Conservation (phyloP, 2,888 invertebrate genomes). For the Tenthredo scrophulariae region DNA sequence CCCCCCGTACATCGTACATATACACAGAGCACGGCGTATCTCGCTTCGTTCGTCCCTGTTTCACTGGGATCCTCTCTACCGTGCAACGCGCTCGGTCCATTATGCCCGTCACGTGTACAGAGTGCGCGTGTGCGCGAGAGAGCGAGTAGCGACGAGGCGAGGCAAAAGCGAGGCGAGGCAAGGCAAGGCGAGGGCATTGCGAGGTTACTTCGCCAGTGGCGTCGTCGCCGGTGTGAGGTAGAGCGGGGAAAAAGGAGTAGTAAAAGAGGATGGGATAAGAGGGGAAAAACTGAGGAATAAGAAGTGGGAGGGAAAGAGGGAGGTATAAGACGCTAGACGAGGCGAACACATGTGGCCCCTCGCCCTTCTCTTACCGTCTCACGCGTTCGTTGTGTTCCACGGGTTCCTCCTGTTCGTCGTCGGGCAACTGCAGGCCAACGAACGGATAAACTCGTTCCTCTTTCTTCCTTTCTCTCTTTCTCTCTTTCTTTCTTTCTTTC, state of each 20-base stretch:
- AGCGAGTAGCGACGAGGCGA: constrained; percentile 31
- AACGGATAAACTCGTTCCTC: constrained; percentile 52
- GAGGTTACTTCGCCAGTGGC: constrained; percentile 41
- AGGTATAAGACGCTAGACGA: constrained; percentile 51
- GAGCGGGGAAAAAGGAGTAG: not conserved
- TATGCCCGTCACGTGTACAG: constrained; percentile 56
- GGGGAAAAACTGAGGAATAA: constrained; percentile 31
- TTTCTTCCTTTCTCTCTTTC: constrained; percentile 10
- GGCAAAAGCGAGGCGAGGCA: constrained; percentile 30
- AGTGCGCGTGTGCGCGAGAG: constrained; percentile 53
- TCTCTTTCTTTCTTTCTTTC: not conserved
- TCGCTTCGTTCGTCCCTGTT: constrained; percentile 58
- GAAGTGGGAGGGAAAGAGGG: constrained; percentile 34
- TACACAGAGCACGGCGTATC: not conserved
- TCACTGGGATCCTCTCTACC: constrained; percentile 69
- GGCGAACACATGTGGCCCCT: constrained; percentile 49
- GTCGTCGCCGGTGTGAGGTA: constrained; percentile 18
- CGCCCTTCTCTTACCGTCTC: constrained; percentile 61
- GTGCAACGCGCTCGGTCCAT: constrained; percentile 55
- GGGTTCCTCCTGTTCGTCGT: constrained; percentile 34
- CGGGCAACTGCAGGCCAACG: constrained; percentile 42
- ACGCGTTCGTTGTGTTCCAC: constrained; percentile 56
- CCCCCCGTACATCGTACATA: constrained; percentile 55
- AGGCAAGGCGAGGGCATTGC: constrained; percentile 33
- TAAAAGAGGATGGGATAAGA: constrained; percentile 10